Base-by-base conservation (phyloP, 2,797 vertebrate species). In the Moxostoma hubbsi region DNA sequence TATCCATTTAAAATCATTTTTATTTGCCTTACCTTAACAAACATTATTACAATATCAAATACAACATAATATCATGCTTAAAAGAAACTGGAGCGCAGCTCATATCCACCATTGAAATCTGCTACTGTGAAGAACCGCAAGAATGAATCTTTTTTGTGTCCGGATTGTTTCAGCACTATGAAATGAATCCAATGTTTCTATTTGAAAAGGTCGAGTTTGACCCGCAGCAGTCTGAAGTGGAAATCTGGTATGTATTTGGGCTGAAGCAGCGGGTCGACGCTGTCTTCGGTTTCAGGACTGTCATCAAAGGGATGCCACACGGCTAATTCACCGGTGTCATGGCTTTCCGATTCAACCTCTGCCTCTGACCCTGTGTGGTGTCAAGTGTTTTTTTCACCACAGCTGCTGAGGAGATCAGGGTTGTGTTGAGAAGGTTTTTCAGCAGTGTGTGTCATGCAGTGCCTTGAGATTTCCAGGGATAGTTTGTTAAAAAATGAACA, bases 401-500 rank as follows among this genome's bases (percentile, higher is more conserved):
- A 83, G 79, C 79, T 81, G 82, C 43, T 1, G 46, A 65, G 43
- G 16, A 46, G 77, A 71, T 55, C 49, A 71, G 74, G 58, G 9
- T 12, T 69, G 65, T 70, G 75, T 59, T 59, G 8, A 12, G 24
- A 51, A 51, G 7, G 50, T 4, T 64, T 16, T 36, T 54, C 6
- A 24, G 24, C 18, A 24, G 24, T 2, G 8, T 4, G 5, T 67
- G 16, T 76, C 1, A 7, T 24, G 43, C 55, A 50, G 15, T n/a
- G 53, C n/a, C 45, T 59, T 58, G 46, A 43, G 45, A 43, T 67
- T 68, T 68, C 64, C 57, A 2, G 2, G 24, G 24, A 24, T 24
- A 24, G 24, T 24, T 24, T 24, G 2, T 24, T 2, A 1, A 24
- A 24, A 24, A 24, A 24, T 24, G 24, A 24, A 24, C 0, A 24